Base-by-base conservation (phyloP, 2,888 invertebrate genomes). In the Leptopilina myrica region DNA sequence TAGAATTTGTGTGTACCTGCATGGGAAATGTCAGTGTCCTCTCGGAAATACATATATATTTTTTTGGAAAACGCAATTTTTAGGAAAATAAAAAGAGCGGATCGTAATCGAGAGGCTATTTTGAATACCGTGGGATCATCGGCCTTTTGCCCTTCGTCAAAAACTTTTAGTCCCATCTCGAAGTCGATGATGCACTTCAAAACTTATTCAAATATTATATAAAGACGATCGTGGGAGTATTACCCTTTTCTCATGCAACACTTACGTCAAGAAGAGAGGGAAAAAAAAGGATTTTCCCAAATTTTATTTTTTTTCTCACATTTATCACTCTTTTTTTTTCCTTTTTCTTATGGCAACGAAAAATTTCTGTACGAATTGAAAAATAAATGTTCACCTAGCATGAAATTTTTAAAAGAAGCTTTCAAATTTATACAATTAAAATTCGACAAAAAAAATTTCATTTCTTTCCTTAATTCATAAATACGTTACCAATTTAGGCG, bases 61-160 rank as follows among this genome's bases (percentile, higher is more conserved):
- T 15, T 20, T 46, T 5, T 20, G 49, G n/a, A 79, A 84, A 79
- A 81, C 82, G 81, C 83, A 84, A 84, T 81, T 84, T 81, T 77
- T 69, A 20, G 53, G n/a, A 9, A 79, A 78, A 79, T 77, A 82
- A 81, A 78, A 78, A 78, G 49, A 69, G 15, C 40, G 15, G 49
- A 80, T 79, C 79, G 80, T 81, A 80, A 82, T 81, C 53, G 26
- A 69, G 26, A 69, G 69, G 53, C 26, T 69, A 53, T 69, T 69
- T 69, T 69, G 53, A 69, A 69, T 69, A 69, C 69, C 69, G 69
- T 69, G 69, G 69, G 69, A 69, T 69, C 26, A 69, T 69, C 49
- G 33, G 8, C 53, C 69, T 49, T 69, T 53, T 33, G 49, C 49
- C 66, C 69, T 53, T 69, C 69, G 69, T 69, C 69, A 69, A 69